Evolutionary conservation across 2,113 vertebrate species (phyloP).

Genomic region (Lasiurus cinereus): DNA sequence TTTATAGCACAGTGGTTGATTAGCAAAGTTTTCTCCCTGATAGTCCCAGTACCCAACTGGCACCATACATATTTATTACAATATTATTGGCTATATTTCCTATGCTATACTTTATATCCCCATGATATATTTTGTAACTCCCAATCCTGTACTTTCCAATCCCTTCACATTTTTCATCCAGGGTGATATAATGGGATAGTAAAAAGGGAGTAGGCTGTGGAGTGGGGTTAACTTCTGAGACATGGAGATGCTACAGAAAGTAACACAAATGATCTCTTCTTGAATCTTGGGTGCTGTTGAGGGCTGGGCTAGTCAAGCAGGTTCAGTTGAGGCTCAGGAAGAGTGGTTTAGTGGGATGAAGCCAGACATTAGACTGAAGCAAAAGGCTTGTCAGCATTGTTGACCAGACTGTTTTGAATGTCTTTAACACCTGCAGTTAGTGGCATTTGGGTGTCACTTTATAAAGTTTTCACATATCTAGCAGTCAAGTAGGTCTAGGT

Average conservation of each 20-base stretch:
- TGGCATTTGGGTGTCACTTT: background rate
- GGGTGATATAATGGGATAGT: background rate
- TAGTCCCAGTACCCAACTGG: background rate
- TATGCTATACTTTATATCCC: background rate
- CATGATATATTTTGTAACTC: background rate
- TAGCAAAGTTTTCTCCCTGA: background rate
- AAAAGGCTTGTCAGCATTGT: background rate
- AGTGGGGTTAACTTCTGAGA: background rate
- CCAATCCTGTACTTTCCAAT: background rate
- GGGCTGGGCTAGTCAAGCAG: background rate
- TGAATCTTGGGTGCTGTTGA: background rate
- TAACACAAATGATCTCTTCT: background rate
- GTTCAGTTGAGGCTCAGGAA: background rate
- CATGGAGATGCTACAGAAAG: accelerated
- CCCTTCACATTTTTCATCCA: background rate
- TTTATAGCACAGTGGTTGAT: background rate
- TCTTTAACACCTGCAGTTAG: background rate
- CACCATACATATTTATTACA: background rate
- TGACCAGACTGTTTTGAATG: accelerated
- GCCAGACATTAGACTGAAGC: background rate
- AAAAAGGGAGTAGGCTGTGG: accelerated
- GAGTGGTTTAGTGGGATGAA: no score
- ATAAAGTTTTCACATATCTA: background rate
- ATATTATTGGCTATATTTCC: background rate
- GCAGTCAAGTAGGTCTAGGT: background rate